Base-by-base conservation (phyloP, 2,113 vertebrate genomes). In the Syngnathoides biaculeatus region DNA sequence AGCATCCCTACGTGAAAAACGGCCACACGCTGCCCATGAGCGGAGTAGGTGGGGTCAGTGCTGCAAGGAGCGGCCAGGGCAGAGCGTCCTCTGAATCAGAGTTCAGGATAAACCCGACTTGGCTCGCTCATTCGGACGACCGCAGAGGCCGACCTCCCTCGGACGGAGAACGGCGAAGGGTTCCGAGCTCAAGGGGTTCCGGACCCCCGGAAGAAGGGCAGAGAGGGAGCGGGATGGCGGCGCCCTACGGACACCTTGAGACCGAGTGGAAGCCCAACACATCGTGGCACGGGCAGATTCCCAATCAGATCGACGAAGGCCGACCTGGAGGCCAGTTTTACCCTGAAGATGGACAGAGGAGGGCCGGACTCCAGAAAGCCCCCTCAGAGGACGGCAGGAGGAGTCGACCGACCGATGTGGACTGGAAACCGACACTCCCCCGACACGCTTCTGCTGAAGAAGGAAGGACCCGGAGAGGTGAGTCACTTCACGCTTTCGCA, bases 11-110 rank as follows among this genome's bases (percentile, higher is more conserved):
- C 0, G 85, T 98, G 80, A 98, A 97, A 87, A 98, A 98, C n/a
- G 96, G 96, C 72, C 96, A 98, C 71, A 97, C 95, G 0, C 75
- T 92, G 27, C 95, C 94, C 17, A 72, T 92, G 20, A 87, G 77
- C 11, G 83, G 82, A 4, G 76, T 80, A 5, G 77, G 72, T 9
- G 79, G 73, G 1, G 17, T 73, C 27, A 64, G 80, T 11, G 70
- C 84, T 19, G 78, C 69, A 71, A 87, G 73, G 81, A 91, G 81
- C 61, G 84, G 72, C 71, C 81, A 86, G 58, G 69, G 78, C 68
- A 87, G 88, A 52, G 79, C 72, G 64, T 89, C 93, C 11, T 86
- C 89, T 2, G 94, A 94, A 43, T 78, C 87, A 2, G 90, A 89
- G 62, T 93, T 89, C 77, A 81, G 82, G 79, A 59, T 90, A 68